Percentiles rank a stretch among this genome's conserved stretches.
Evolutionary conservation across 53 echinoderm and acorn worm species (phyloP).

Genomic region (Holothuria leucospilota): DNA sequence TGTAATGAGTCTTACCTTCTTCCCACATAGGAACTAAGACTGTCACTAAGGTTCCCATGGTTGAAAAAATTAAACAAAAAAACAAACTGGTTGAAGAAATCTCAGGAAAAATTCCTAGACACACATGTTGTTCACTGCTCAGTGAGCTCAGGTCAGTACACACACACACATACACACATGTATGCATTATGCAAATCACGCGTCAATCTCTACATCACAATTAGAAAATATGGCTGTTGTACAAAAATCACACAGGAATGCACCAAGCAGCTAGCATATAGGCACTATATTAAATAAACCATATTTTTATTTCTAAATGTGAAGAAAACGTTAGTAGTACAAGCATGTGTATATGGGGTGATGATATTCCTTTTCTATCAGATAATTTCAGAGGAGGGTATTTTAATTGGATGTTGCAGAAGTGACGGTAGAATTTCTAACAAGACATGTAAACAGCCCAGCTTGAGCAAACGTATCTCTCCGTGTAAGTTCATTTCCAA

Average conservation of each 20-base stretch:
- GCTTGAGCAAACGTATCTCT: too few species aligned
- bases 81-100: background rate
- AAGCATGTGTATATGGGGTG: too few species aligned
- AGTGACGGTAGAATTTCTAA: too few species aligned
- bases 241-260: slow-evolving; percentile 29
- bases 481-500: too few species aligned
- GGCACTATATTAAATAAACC: too few species aligned
- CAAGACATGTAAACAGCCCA: too few species aligned
- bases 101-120: slow-evolving; percentile 21
- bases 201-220: slow-evolving; percentile 36
- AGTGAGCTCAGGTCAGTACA: slow-evolving; percentile 3
- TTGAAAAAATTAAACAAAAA: slow-evolving; percentile 31
- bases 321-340: too few species aligned
- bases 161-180: slow-evolving; percentile 28
- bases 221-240: slow-evolving; percentile 44
- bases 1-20: slow-evolving; percentile 27
- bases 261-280: background rate
- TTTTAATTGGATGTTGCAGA: too few species aligned
- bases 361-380: too few species aligned
- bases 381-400: too few species aligned
- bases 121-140: slow-evolving; percentile 17
- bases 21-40: slow-evolving; percentile 46
- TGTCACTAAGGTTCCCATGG: slow-evolving; percentile 42
- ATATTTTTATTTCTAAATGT: too few species aligned
- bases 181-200: slow-evolving; percentile 48